Base-by-base conservation (phyloP, 1,140 invertebrate species). In the Rhyacophila brunnea region DNA sequence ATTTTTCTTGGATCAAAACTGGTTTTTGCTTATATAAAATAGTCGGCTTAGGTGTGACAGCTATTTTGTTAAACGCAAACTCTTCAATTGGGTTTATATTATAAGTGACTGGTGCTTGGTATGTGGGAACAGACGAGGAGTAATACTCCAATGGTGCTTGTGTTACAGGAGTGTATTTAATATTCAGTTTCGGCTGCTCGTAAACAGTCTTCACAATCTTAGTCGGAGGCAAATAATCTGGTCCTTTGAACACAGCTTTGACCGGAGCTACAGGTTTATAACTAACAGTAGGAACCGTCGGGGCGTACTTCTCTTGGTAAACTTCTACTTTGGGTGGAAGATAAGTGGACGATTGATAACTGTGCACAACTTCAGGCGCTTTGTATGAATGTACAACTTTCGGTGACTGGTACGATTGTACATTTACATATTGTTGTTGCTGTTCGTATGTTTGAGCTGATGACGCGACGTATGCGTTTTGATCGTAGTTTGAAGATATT, bases 171-270 rank as follows among this genome's bases (percentile, higher is more conserved):
- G 11, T 7, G 17, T 64, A 56, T 46, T 52, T 45, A 7, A 51
- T 15, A 35, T 40, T 51, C 10, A 35, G 4, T 15, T 48, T 15
- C n/a, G 44, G 43, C 17, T 55, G 34, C 3, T 53, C 14, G n/a
- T 54, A 54, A 14, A 38, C 23, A 18, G 36, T 51, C 20, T 49
- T 54, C 7, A 49, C 38, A 18, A 7, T 10, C 1, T 36, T 45
- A 13, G 44, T 35, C 10, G 74, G 74, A 14, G 74, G 71, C 35
- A 77, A 68, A 56, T 76, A 77, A 55, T 76, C 73, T 10, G 71
- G 68, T 9, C 68, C 74, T 46, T 65, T 70, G 48, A 70, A 77
- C 23, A 68, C 49, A 7, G 67, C 63, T 13, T 56, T 62, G 32
- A 32, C 45, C n/a, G n/a, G 35, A 23, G 56, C 52, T 3, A 15